Evolutionary conservation across 2,113 vertebrate species (phyloP).

Genomic region (Platysternon megacephalum): DNA sequence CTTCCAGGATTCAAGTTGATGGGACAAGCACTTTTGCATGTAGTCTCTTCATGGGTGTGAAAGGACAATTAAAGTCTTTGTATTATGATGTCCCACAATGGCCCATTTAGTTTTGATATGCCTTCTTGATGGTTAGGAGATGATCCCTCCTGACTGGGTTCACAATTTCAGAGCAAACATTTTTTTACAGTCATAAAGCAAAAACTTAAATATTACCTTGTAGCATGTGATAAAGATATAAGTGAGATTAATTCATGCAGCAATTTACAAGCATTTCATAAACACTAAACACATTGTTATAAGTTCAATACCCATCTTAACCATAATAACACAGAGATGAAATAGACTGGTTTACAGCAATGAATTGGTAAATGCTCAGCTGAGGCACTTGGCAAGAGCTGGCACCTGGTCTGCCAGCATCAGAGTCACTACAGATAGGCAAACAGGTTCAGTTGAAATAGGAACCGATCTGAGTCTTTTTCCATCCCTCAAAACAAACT

Average conservation of each 20-base stretch:
- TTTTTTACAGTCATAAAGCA: background rate
- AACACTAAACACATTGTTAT: background rate
- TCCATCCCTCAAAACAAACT: constrained; percentile 66
- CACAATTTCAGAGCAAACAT: background rate
- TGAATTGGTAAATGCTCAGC: background rate
- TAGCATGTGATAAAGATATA: background rate
- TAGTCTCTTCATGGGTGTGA: background rate
- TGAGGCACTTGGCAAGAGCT: background rate
- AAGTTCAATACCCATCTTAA: background rate
- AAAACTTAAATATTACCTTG: background rate
- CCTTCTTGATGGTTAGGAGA: background rate
- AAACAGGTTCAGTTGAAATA: constrained; percentile 35
- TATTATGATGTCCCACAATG: background rate
- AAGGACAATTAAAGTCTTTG: background rate
- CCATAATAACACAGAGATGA: background rate
- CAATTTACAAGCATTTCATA: background rate
- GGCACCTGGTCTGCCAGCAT: background rate
- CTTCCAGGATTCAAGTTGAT: background rate
- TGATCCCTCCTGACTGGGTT: background rate
- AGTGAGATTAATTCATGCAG: background rate
- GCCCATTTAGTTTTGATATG: background rate
- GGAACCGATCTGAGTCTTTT: constrained; percentile 66
- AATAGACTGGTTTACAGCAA: background rate
- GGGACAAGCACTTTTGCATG: background rate
- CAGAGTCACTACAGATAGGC: background rate